Evolutionary conservation across 2,888 invertebrate genomes (phyloP).

Genomic region (Drosophila limbata): DNA sequence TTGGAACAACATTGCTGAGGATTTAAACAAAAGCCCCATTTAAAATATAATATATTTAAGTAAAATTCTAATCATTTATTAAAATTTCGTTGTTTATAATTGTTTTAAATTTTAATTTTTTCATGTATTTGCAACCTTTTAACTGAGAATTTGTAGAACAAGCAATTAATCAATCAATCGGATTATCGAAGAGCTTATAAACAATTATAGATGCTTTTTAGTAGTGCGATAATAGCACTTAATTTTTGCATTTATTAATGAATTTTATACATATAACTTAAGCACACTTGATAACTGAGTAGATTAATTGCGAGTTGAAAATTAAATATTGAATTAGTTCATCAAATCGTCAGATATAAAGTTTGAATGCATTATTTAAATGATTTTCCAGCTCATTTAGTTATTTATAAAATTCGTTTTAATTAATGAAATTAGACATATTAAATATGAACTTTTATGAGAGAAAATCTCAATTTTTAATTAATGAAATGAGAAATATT

Average conservation of each 20-base stretch:
- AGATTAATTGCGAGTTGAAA: neutral
- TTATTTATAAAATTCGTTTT: neutral
- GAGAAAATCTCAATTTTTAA: neutral
- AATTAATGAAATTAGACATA: neutral
- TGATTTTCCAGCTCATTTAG: neutral
- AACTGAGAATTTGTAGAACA: neutral
- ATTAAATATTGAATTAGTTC: neutral
- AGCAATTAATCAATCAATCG: conserved; percentile 6
- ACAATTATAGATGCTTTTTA: neutral
- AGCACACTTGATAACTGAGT: neutral
- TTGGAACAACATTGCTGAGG: neutral
- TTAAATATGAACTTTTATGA: too few species aligned
- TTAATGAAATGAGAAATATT: neutral
- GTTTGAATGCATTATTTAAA: neutral
- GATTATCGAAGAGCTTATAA: neutral
- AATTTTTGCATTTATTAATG: conserved; percentile 2
- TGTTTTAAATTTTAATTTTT: too few species aligned
- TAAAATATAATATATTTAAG: too few species aligned
- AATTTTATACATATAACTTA: neutral
- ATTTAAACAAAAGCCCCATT: too few species aligned
- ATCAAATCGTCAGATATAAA: neutral
- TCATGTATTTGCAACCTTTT: too few species aligned
- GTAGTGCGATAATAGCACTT: conserved; percentile 1
- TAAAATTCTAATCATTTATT: too few species aligned
- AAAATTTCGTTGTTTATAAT: too few species aligned